Base-by-base conservation (phyloP, 2,888 invertebrate genomes). In the Drosophila maculinotata region DNA sequence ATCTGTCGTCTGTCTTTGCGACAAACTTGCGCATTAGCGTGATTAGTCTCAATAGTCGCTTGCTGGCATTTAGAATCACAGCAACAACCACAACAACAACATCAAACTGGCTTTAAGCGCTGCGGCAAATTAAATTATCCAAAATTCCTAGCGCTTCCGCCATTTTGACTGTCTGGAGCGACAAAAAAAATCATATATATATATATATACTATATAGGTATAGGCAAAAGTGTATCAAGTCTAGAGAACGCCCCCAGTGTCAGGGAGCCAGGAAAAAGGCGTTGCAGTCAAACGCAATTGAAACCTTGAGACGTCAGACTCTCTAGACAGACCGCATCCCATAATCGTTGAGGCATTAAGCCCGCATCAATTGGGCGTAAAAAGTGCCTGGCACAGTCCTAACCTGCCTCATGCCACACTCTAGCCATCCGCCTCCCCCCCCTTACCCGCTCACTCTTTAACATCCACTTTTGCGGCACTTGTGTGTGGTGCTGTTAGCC, bases 341-440 rank as follows among this genome's bases (percentile, higher is more conserved):
- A 70, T 70, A 77, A 80, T 83, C 84, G 80, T 79, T 88, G 79
- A 89, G 79, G 90, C 90, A 83, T 89, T 79, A 88, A 89, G 81
- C 86, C 82, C 67, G 72, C 83, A 80, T 71, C 87, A 90, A 90
- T 89, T 89, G 90, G 88, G 89, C 90, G 84, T 84, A 80, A 90
- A 90, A 77, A 75, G 44, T 38, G 30, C 41, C 45, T 58, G 60
- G 39, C 39, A 51, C 23, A 52, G 49, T 33, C 33, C 62, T 14
- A 35, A 42, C 28, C 28, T 38, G 14, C 5, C 41, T n/a, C n/a
- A n/a, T n/a, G n/a, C n/a, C n/a, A n/a, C n/a, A n/a, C n/a, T n/a
- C n/a, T n/a, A 20, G 15, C 9, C 15, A 7, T 2, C 12, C 26
- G 14, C 15, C 6, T 1, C 15, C 7, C 7, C 1, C 5, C 10